phyloP scores from a whole-genome alignment of 2,888 invertebrate genomes.

The Linnaemya vulpina region DNA sequence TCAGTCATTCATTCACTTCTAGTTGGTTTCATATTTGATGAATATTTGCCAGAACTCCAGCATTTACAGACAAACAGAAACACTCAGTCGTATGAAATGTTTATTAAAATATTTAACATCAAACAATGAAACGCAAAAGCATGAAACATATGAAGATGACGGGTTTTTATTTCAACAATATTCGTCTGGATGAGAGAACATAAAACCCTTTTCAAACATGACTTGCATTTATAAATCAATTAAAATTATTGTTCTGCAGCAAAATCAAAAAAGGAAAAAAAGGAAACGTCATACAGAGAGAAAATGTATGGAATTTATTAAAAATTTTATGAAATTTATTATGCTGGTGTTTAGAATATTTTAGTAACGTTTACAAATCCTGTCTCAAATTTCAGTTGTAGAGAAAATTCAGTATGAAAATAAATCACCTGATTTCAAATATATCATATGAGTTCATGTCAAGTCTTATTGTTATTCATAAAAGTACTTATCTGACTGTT shows the following conservation, averaged over 20 bases:
- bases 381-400: background rate
- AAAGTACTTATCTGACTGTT: constrained; percentile 31
- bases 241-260: constrained; percentile 49
- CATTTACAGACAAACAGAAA: constrained; percentile 3
- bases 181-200: constrained; percentile 16
- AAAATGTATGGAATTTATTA: too few species aligned
- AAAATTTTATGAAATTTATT: background rate
- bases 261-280: constrained; percentile 17
- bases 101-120: constrained; percentile 25
- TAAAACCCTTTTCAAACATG: constrained; percentile 64
- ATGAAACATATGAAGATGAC: constrained; percentile 3
- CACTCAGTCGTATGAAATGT: background rate
- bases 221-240: constrained; percentile 70
- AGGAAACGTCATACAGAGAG: too few species aligned
- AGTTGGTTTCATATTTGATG: constrained; percentile 17
- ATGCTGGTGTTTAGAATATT: background rate
- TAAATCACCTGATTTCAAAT: background rate
- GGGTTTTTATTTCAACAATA: background rate
- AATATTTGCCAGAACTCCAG: background rate
- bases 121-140: background rate
- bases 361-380: background rate
- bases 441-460: background rate
- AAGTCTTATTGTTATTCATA: too few species aligned
- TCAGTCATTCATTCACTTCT: constrained; percentile 14
- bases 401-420: too few species aligned